Conservation (phyloP, 2,797 vertebrate species). For the Anisognathus igniventris region DNA sequence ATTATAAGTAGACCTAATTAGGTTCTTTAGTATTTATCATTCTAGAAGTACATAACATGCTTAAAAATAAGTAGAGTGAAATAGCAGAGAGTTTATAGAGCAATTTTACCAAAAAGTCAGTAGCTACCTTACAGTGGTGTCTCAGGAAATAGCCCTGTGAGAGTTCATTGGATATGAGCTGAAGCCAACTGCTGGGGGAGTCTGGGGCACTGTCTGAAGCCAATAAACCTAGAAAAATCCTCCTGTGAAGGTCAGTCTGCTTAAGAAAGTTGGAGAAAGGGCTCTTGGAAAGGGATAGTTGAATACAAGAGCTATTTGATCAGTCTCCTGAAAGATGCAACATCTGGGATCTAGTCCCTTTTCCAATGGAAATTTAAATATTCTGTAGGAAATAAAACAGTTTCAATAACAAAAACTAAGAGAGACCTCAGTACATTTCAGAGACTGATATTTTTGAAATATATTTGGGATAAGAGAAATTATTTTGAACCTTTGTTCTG, state of each 20-base stretch:
- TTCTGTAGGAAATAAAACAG: not conserved
- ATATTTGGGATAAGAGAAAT: not conserved
- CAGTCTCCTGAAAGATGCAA: not conserved
- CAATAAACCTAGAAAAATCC: not conserved
- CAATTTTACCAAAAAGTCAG: not conserved
- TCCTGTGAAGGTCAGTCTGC: not conserved
- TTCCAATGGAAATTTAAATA: not conserved
- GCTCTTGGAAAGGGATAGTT: not conserved
- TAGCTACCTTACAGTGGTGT: not conserved
- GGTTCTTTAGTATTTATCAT: not conserved
- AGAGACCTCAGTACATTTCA: not conserved
- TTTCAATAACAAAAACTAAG: not conserved
- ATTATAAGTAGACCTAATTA: constrained; percentile 45
- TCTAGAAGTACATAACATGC: not conserved
- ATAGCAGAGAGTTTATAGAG: not conserved
- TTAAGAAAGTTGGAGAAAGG: not conserved
- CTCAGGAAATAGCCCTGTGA: not conserved
- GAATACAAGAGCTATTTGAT: not conserved
- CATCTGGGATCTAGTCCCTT: not conserved
- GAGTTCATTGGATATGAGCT: not conserved
- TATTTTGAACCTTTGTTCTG: not conserved
- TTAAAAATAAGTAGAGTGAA: constrained; percentile 15
- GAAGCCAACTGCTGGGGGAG: not conserved
- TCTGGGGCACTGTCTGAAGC: not conserved
- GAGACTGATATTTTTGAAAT: not conserved